phyloP scores from a whole-genome alignment of 2,888 invertebrate genomes.

The Drosophila anomelani region DNA sequence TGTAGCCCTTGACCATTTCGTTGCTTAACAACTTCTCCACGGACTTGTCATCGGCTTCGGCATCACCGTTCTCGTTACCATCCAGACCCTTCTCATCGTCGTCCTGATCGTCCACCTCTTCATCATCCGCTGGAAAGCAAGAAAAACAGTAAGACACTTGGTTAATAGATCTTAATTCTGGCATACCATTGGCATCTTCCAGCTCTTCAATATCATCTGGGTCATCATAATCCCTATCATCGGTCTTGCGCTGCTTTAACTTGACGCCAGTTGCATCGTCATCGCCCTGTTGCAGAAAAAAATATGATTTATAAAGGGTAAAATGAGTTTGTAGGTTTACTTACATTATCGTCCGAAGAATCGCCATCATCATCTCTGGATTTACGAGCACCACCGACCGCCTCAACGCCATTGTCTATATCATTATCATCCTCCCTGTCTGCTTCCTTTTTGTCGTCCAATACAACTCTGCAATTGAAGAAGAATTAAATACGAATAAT shows the following conservation, averaged over 20 bases:
- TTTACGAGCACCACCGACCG: conserved; percentile 74
- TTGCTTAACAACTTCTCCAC: conserved; percentile 80
- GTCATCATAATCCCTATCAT: conserved; percentile 89
- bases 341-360: conserved; percentile 82
- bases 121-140: conserved; percentile 58
- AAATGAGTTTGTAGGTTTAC: conserved; percentile 35
- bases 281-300: conserved; percentile 66
- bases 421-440: conserved; percentile 83
- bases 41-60: conserved; percentile 63
- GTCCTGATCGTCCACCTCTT: conserved; percentile 62
- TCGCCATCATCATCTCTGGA: conserved; percentile 77
- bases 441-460: conserved; percentile 81
- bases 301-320: conserved; percentile 33
- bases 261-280: conserved; percentile 84
- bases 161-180: no score
- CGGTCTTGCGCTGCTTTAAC: conserved; percentile 86
- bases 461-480: conserved; percentile 82
- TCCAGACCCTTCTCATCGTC: conserved; percentile 78
- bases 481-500: not conserved
- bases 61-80: conserved; percentile 70
- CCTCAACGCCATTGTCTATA: conserved; percentile 74
- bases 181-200: conserved; percentile 80
- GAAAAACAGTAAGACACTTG: accelerated
- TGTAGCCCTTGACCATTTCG: conserved; percentile 86
- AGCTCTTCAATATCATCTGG: conserved; percentile 87